phyloP scores from a whole-genome alignment of 2,797 vertebrate species.

The Danio choprae region DNA sequence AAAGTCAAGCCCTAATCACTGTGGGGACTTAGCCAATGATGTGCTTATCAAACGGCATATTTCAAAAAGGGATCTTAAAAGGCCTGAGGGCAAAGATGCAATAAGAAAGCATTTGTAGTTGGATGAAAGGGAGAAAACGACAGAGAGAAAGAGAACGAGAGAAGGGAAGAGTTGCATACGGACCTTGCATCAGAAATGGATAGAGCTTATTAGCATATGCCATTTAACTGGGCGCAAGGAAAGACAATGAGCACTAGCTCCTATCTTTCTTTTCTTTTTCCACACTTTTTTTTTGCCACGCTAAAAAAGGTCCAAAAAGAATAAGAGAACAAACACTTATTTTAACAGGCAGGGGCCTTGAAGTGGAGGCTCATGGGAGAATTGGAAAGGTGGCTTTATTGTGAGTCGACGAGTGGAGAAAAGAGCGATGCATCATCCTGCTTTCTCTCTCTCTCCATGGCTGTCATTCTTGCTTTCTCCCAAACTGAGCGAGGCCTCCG shows the following conservation, averaged over 20 bases:
- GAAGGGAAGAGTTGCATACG: constrained; percentile 75
- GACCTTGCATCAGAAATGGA: constrained; percentile 83
- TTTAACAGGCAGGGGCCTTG: constrained; percentile 79
- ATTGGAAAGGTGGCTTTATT: constrained; percentile 73
- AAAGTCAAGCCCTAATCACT: constrained; percentile 84
- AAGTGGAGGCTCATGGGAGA: constrained; percentile 73
- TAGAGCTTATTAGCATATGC: constrained; percentile 81
- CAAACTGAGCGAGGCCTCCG: constrained; percentile 65
- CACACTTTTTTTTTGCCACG: constrained; percentile 54
- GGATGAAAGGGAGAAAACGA: constrained; percentile 77
- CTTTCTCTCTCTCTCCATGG: constrained; percentile 4
- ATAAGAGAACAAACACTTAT: constrained; percentile 84
- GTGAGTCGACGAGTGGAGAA: constrained; percentile 71
- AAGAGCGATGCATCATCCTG: constrained; percentile 38
- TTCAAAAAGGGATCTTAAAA: constrained; percentile 87
- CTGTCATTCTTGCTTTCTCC: constrained; percentile 62
- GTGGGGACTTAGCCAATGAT: constrained; percentile 83
- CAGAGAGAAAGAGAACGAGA: constrained; percentile 47
- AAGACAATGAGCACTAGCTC: constrained; percentile 61
- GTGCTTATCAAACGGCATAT: constrained; percentile 89
- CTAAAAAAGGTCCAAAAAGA: constrained; percentile 74
- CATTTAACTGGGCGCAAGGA: constrained; percentile 69
- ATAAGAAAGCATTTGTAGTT: constrained; percentile 86
- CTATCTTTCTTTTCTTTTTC: constrained; percentile 66
- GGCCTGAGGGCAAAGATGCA: constrained; percentile 83